These are phyloP conservation scores for Phocides pigmalion DNA, from an alignment of 1,140 invertebrate genomes.

Conservation along the genomic window DNA sequence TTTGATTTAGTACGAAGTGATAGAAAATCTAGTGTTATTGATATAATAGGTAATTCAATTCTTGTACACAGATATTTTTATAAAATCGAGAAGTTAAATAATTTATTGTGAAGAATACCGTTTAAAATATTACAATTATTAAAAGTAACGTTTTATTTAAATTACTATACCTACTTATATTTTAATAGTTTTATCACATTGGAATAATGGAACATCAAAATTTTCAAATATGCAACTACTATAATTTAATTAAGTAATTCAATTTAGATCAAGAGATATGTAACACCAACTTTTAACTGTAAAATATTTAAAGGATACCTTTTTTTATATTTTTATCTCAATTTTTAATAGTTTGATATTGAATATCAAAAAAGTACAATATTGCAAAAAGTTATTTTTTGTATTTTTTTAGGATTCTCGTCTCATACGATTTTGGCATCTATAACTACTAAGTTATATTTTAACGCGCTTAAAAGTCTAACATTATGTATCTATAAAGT, in stretches of 20 bases:
- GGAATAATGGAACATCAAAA: background rate
- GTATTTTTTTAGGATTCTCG: slow-evolving; percentile 12
- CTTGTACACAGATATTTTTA: too few relatives aligned
- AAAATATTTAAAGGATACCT: background rate
- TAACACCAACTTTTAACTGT: background rate
- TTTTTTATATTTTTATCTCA: background rate
- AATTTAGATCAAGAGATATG: background rate
- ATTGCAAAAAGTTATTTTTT: background rate
- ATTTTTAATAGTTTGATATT: background rate
- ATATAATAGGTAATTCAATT: too few relatives aligned
- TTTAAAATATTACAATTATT: background rate
- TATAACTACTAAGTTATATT: slow-evolving; percentile 6
- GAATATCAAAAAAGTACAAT: slow-evolving; percentile 2
- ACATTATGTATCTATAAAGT: background rate
- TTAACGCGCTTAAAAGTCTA: background rate
- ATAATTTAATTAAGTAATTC: background rate
- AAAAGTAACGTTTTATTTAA: background rate
- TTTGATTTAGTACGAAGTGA: too few relatives aligned
- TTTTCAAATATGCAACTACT: slow-evolving; percentile 1
- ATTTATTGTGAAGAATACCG: too few relatives aligned
- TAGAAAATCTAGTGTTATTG: too few relatives aligned
- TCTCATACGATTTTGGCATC: slow-evolving; percentile 20
- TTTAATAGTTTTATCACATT: slow-evolving; percentile 5
- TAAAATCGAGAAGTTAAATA: too few relatives aligned
- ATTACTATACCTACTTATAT: background rate